Percentiles rank a stretch among this genome's conserved stretches.
Conservation (phyloP, 30 jellyfish, hydroid and myxozoan species). For the Aurelia sp. region DNA sequence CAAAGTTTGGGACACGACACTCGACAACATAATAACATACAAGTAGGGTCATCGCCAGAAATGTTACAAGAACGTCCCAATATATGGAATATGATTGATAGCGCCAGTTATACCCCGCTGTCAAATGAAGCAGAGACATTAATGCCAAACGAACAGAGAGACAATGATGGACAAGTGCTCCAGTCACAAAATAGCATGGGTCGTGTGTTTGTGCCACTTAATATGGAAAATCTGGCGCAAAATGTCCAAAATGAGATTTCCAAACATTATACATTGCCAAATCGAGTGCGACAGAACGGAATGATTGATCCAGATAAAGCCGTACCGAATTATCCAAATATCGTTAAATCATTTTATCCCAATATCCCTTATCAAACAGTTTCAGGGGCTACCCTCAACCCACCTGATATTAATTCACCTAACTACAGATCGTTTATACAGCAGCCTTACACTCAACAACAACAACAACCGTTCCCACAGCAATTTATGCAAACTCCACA, state of each 20-base stretch:
- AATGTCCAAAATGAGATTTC: constrained; percentile 46
- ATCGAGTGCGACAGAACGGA: background rate
- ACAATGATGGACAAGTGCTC: constrained; percentile 53
- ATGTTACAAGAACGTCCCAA: constrained; percentile 55
- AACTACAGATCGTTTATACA: constrained; percentile 50
- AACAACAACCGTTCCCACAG: constrained; percentile 21
- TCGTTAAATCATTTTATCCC: constrained; percentile 62
- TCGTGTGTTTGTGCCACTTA: constrained; percentile 70
- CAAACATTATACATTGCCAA: constrained; percentile 39
- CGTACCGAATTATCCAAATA: constrained; percentile 39
- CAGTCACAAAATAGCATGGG: constrained; percentile 78
- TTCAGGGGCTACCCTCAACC: constrained; percentile 53
- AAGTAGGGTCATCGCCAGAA: constrained; percentile 65
- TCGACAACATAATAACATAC: constrained; percentile 61
- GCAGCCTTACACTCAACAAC: constrained; percentile 14
- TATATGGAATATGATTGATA: constrained; percentile 68
- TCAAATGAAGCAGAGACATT: constrained; percentile 61
- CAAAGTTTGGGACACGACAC: constrained; percentile 58
- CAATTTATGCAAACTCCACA: constrained; percentile 21
- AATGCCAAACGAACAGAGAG: constrained; percentile 24
- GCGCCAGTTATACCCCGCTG: constrained; percentile 69
- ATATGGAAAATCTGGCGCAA: constrained; percentile 30
- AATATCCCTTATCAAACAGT: constrained; percentile 69
- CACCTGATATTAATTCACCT: constrained; percentile 37
- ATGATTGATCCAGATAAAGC: constrained; percentile 40